phyloP scores from a whole-genome alignment of 2,113 vertebrate species.

The Chlamydotis undulata region DNA sequence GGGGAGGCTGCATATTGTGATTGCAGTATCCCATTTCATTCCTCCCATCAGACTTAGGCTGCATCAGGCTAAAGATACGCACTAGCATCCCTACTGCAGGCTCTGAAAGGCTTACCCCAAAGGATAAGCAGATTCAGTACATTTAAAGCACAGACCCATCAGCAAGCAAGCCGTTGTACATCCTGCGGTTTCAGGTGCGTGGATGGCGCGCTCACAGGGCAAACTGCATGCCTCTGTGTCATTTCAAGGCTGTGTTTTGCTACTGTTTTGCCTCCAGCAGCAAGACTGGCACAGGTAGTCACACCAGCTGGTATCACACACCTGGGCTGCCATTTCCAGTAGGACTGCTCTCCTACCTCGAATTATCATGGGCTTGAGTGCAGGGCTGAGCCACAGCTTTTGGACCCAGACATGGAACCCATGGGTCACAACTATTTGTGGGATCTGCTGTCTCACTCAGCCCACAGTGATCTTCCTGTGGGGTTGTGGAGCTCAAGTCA shows the following conservation, averaged over 20 bases:
- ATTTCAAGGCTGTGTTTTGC: neutral
- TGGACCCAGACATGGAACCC: neutral
- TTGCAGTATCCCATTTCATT: neutral
- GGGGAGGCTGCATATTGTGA: neutral
- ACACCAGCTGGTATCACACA: neutral
- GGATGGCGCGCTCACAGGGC: neutral
- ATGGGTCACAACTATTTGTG: neutral
- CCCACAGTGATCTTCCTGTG: neutral
- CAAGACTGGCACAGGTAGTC: neutral
- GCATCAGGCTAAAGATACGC: neutral
- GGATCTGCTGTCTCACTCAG: neutral
- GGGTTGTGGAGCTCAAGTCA: neutral
- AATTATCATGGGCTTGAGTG: fast-evolving
- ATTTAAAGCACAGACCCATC: neutral
- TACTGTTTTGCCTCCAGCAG: neutral
- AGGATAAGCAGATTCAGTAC: neutral
- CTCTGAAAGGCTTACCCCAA: neutral
- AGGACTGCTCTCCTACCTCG: neutral
- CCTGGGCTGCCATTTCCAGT: neutral
- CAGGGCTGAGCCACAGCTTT: neutral
- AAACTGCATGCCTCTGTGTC: neutral
- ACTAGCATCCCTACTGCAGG: too few species aligned
- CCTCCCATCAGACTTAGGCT: neutral
- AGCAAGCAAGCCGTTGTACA: neutral
- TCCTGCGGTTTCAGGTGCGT: neutral